Base-by-base conservation (phyloP, 2,888 invertebrate species). In the Nephrocerus scutellatus region DNA sequence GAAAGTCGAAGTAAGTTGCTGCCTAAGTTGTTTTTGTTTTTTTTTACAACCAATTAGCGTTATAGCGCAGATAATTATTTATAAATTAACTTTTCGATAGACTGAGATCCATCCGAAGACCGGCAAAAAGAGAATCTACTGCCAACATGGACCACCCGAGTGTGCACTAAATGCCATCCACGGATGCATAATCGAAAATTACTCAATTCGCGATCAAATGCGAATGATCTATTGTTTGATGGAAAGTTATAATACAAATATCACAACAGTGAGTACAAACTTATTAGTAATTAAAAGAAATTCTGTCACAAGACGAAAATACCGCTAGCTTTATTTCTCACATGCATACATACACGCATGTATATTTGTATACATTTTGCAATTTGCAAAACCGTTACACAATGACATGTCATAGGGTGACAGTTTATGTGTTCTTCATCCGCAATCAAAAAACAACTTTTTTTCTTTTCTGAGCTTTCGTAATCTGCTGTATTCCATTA, bases 151-250 rank as follows among this genome's bases (percentile, higher is more conserved):
- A 1, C 29, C 33, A 0, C 39, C 30, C 0, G 68, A 68, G 38
- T 68, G 68, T 41, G 59, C 66, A 12, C 41, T 61, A 8, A 68
- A 68, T 53, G 66, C 67, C 0, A 29, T 61, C 6, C 68, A 68
- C 31, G 66, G 57, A 12, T 68, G 68, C 31, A 55, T 64, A 8
- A 46, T 68, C 7, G 67, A 68, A 40, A 49, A 59, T 18, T 41
- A 57, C 35, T 49, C 49, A 3, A 36, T 53, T 7, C 21, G 39
- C 3, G 47, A 54, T 1, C 55, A 65, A 21, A 52, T 63, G 22
- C 41, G 54, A 7, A 44, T 68, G 38, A 60, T 68, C 21, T 39
- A 53, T 29, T 68, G 69, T 37, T 47, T 67, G 50, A 46, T 68
- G 43, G 43, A 52, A 6, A 51, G 53, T 20, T 58, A 47, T 30